These are phyloP conservation scores for Vulpes ferrilata DNA, from an alignment of 2,113 vertebrate species.

Conservation along the genomic window DNA sequence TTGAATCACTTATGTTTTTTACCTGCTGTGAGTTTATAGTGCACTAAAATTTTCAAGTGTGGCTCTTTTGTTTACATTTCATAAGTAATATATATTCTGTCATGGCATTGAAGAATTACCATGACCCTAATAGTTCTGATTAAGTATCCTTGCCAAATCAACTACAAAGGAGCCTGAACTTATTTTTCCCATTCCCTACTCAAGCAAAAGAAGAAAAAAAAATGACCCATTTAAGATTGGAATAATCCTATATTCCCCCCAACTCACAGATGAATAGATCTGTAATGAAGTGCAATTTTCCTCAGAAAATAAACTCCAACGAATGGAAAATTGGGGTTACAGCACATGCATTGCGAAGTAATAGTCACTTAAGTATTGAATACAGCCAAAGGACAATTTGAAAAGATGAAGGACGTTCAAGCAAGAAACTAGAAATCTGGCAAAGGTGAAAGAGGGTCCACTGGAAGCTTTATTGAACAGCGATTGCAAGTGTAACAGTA, in stretches of 20 bases:
- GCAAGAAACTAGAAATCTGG: conserved; percentile 80
- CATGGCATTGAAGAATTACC: neutral
- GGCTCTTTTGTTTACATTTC: conserved; percentile 39
- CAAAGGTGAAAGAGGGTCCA: conserved; percentile 78
- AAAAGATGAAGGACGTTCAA: conserved; percentile 85
- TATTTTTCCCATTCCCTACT: neutral
- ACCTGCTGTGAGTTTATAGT: neutral
- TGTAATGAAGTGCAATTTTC: conserved; percentile 84
- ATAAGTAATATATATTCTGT: neutral
- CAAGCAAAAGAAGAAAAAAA: conserved; percentile 25
- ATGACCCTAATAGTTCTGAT: conserved; percentile 24
- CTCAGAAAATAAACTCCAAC: conserved; percentile 84
- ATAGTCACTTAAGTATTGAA: conserved; percentile 83
- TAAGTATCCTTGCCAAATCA: conserved; percentile 45
- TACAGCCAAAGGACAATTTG: conserved; percentile 80
- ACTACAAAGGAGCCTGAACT: neutral
- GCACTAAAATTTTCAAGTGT: neutral
- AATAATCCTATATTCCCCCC: conserved; percentile 70
- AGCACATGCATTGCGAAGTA: conserved; percentile 76
- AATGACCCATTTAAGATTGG: neutral
- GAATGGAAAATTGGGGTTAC: conserved; percentile 84
- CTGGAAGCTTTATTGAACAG: conserved; percentile 60
- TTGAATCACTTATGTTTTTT: conserved; percentile 14
- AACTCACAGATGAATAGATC: conserved; percentile 82
- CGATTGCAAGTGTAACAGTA: conserved; percentile 69